Base-by-base conservation (phyloP, 1,140 invertebrate species). In the Battus philenor region DNA sequence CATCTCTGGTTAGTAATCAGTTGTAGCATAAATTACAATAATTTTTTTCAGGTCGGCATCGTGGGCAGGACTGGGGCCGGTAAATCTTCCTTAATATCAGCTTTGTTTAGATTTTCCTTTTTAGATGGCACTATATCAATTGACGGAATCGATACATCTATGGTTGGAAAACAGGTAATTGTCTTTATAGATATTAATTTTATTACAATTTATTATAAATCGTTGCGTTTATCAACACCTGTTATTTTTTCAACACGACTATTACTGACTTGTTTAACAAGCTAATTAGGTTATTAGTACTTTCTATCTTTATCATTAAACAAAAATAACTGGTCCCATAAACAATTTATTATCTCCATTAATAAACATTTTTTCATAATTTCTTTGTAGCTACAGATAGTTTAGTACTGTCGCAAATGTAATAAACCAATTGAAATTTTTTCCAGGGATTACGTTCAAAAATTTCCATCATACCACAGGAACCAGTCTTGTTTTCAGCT, bases 401-500 rank as follows among this genome's bases (percentile, higher is more conserved):
- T n/a, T n/a, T n/a, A n/a, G n/a, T n/a, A n/a, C 17, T 17, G 15
- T 9, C 31, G 8, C 31, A 33, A 9, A n/a, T 17, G 10, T 33
- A 33, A 31, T 27, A 18, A 20, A 38, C 24, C 12, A 15, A 6
- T 27, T 26, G n/a, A 15, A 10, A 27, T 51, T 29, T 18, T 38
- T 73, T 74, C 20, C 62, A 83, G 79, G 63, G 54, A 1, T 44
- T 83, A 11, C 58, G 79, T 41, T 75, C 76, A 1, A 90, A 90
- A 60, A 89, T 95, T 13, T 92, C 93, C 4, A 94, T 95, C 47
- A 94, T 95, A 47, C 93, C 94, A 12, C 94, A 95, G 84, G 91
- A 89, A 29, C 92, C 92, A 7, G 87, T 94, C 1, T 52, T 93
- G 1, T 94, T 94, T 60, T 91, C 91, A 10, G 91, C 90, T 1